Base-by-base conservation (phyloP, 1,140 invertebrate genomes). In the Drosophila simulans region DNA sequence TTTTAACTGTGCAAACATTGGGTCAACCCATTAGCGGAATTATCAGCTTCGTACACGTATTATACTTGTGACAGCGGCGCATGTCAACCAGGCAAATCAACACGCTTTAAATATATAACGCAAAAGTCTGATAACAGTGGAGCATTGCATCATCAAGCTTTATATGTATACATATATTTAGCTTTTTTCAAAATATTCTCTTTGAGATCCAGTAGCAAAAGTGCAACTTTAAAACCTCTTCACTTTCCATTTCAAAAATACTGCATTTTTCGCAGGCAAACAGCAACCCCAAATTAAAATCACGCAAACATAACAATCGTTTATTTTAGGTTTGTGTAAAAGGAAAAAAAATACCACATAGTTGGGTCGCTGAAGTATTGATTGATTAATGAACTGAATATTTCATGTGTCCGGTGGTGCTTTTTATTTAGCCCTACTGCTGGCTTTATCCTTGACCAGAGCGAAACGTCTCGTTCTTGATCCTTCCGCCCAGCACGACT, bases 1-100 rank as follows among this genome's bases (percentile, higher is more conserved):
- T 81, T 86, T 86, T 86, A 86, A 66, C 59, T 54, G 59, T 22
- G 54, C 77, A 86, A 86, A 86, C 68, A 75, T 85, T 85, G 68
- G 48, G n/a, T 17, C 45, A 65, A 74, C 64, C 58, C 66, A 86
- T 85, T 85, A 85, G 77, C 68, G 60, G 48, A 66, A 71, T 86
- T 85, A 86, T 75, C 81, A 65, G 63, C 64, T 86, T 46, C 55
- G 45, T 83, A 73, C 79, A 80, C 74, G 62, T 69, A 12, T 46
- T 20, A 46, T 22, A 27, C 17, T 49, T 55, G 22, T 54, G 46
- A 27, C 48, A 35, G 66, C 55, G 60, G 75, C 76, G 54, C 72
- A 65, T 84, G 80, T 84, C 80, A 85, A 84, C 80, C 70, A 15
- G 48, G 7, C 60, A 49, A 45, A 40, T 64, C 57, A 74, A 62